phyloP scores from a whole-genome alignment of 30 jellyfish, hydroid and myxozoan genomes.

The Aurelia aurita region DNA sequence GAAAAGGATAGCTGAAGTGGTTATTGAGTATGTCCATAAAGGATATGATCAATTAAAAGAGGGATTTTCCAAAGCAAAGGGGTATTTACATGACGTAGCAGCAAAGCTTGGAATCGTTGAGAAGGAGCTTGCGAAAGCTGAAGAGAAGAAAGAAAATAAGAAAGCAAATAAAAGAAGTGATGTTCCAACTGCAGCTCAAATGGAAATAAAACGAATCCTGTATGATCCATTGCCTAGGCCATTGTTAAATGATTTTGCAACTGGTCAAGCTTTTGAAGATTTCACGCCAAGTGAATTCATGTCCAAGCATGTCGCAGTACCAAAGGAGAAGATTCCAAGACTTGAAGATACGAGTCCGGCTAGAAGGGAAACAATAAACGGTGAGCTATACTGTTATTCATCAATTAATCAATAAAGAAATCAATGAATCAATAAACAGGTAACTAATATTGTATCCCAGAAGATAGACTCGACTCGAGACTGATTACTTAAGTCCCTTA shows the following conservation, averaged over 20 bases:
- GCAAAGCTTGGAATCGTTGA: constrained; percentile 29
- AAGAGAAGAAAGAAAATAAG: not conserved
- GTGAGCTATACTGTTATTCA: too few species aligned
- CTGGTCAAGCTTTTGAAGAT: constrained; percentile 3
- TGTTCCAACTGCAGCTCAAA: constrained; percentile 11
- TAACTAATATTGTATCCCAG: too few species aligned
- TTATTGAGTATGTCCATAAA: constrained; percentile 17
- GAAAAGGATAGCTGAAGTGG: constrained; percentile 2
- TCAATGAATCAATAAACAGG: too few species aligned
- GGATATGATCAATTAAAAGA: not conserved
- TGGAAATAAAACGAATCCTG: constrained; percentile 11
- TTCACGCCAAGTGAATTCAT: constrained; percentile 5
- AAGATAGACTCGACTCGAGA: too few species aligned
- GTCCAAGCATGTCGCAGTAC: not conserved
- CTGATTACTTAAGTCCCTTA: too few species aligned
- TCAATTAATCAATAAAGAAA: too few species aligned
- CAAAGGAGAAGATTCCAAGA: not conserved
- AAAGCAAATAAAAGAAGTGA: not conserved
- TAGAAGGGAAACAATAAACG: not conserved
- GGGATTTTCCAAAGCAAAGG: constrained; percentile 26
- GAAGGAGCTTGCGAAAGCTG: constrained; percentile 22
- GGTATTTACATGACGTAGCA: constrained; percentile 18
- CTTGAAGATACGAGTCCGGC: constrained; percentile 18
- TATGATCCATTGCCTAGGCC: constrained; percentile 50
- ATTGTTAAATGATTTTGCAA: not conserved